Evolutionary conservation across 2,113 vertebrate species (phyloP), one percentile per base, ranked within the genome.

Genomic region (Hystrix brachyura): DNA sequence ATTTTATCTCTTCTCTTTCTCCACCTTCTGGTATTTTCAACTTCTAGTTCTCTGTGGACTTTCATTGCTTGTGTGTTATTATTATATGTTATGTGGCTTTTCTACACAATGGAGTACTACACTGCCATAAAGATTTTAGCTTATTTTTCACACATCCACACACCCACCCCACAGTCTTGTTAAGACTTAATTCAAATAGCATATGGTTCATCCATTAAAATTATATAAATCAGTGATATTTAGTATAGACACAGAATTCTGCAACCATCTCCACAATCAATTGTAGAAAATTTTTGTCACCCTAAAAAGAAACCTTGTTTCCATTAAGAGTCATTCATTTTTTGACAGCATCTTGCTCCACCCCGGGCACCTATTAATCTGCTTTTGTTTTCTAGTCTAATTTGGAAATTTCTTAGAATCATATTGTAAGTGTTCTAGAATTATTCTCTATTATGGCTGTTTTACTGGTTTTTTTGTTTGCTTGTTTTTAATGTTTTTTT

Each of bases 1-100:
- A 32, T 18, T 93, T 71, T 83, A 64, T 78, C 34, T 51, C n/a
- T 1, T 10, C 6, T 76, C 48, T 57, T 27, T 60, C n/a, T 38
- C 34, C 38, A 72, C 4, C 23, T 72, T 72, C 32, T 53, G 53
- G 17, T 88, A 43, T 69, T 60, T 82, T 94, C 34, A 71, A 11
- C 46, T 76, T 87, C 34, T 89, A 43, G 65, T 46, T 72, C 86
- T 89, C n/a, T 85, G 53, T 8, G 18, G 80, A n/a, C 79, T 92
- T 90, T 62, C 32, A 60, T 74, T 85, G 4, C 85, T 90, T 81
- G 21, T 59, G 43, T 90, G 74, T 64, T 80, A 43, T 90, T 90
- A 71, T 71, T 93, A 84, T 90, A 74, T 38, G 38, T 38, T 38
- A 38, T 38, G 38, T 38, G 38, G 38, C 38, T 38, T 38, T 38